Conservation (phyloP, 1,140 invertebrate species). For the Papilio glaucus region DNA sequence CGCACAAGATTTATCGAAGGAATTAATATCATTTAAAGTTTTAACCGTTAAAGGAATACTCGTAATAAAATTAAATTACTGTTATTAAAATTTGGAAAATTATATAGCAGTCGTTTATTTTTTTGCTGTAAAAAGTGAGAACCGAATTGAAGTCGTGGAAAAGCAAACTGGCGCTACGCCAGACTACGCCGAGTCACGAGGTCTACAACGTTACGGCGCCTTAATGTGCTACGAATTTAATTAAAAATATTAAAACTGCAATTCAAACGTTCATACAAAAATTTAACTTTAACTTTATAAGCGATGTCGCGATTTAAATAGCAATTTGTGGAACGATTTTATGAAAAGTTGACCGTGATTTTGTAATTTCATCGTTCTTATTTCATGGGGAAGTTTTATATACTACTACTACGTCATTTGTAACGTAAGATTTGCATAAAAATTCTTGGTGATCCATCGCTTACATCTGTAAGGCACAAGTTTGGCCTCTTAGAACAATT, state of each 20-base stretch:
- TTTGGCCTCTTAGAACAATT: no score
- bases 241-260: slow-evolving; percentile 4
- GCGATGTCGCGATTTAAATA: neutral
- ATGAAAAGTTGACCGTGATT: neutral
- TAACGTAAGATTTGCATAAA: no score
- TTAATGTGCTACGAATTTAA: slow-evolving; percentile 19
- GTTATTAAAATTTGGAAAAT: neutral
- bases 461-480: no score
- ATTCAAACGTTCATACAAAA: no score
- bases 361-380: no score
- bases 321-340: neutral
- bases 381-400: no score
- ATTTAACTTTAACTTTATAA: neutral
- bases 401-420: no score
- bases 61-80: neutral
- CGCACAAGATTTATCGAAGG: neutral
- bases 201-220: neutral
- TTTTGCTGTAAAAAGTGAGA: neutral
- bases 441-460: no score
- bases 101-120: neutral
- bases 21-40: neutral
- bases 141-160: neutral
- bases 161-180: neutral
- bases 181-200: neutral
- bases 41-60: neutral